Evolutionary conservation across 2,888 invertebrate species (phyloP).

Genomic region (Ceratothoa steindachneri): DNA sequence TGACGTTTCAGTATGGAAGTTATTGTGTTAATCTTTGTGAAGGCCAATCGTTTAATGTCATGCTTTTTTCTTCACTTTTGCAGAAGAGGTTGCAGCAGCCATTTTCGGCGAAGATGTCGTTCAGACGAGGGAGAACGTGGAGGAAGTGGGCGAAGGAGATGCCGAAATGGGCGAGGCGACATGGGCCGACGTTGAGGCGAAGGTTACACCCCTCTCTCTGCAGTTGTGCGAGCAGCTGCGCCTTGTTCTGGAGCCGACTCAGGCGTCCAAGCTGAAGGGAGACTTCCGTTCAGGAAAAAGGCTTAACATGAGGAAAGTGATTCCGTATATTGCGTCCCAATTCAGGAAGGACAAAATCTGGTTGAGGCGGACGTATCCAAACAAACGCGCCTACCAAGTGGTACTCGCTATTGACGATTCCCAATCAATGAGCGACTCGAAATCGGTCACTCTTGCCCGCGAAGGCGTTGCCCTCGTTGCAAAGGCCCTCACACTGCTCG

Average conservation of each 20-base stretch:
- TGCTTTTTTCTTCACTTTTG: too few relatives aligned
- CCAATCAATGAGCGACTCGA: conserved; percentile 60
- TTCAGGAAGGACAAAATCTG: conserved; percentile 99
- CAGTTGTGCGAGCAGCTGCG: conserved; percentile 89
- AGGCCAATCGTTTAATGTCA: too few relatives aligned
- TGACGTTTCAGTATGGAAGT: too few relatives aligned
- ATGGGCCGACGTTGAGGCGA: conserved; percentile 64
- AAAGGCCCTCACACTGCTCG: conserved; percentile 81
- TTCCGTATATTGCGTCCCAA: conserved; percentile 97
- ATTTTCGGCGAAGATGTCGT: not conserved
- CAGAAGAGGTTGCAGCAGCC: conserved; percentile 1
- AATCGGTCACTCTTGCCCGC: conserved; percentile 72
- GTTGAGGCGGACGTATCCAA: conserved; percentile 90
- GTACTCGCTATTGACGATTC: conserved; percentile 96
- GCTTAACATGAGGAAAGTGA: conserved; percentile 95
- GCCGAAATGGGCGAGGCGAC: not conserved
- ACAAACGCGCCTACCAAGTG: conserved; percentile 92
- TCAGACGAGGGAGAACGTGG: not conserved
- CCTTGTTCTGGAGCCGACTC: conserved; percentile 90
- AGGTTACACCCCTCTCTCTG: conserved; percentile 64
- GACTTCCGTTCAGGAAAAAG: conserved; percentile 95
- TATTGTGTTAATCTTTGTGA: too few relatives aligned
- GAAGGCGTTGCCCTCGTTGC: conserved; percentile 88
- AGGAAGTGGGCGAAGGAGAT: not conserved
- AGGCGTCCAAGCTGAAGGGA: conserved; percentile 83